Evolutionary conservation across 1,140 invertebrate genomes (phyloP).

Genomic region (Trypoxylus dichotomus): DNA sequence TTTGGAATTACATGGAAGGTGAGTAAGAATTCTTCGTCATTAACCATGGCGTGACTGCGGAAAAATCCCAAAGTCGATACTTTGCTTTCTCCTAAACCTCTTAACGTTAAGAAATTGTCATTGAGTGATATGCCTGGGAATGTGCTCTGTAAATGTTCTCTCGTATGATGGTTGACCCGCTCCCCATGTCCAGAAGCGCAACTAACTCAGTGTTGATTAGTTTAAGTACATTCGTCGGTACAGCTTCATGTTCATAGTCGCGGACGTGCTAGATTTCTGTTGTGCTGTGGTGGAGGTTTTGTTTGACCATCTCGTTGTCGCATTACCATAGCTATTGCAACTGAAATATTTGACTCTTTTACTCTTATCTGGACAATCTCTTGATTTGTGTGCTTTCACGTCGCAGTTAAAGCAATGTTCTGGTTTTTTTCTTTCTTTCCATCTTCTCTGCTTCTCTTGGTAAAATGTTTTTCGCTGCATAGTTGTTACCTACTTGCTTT

Average conservation of each 20-base stretch:
- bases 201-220: neutral
- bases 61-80: neutral
- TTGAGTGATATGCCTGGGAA: neutral
- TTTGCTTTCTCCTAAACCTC: neutral
- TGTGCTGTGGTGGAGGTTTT: neutral
- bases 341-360: slow-evolving; percentile 25
- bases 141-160: neutral
- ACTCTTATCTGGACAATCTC: slow-evolving; percentile 23
- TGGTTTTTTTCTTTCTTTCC: too few species aligned
- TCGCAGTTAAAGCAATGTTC: slow-evolving; percentile 11
- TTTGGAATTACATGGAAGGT: neutral
- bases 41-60: neutral
- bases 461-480: too few species aligned
- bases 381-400: neutral
- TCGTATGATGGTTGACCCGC: neutral
- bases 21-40: slow-evolving; percentile 1
- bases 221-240: neutral
- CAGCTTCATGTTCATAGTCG: neutral
- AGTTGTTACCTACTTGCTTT: too few species aligned
- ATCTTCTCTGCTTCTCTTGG: neutral
- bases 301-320: neutral
- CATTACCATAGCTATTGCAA: slow-evolving; percentile 19
- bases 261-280: neutral
- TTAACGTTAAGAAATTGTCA: neutral
- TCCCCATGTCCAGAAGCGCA: slow-evolving; percentile 20